Base-by-base conservation (phyloP, 2,797 vertebrate genomes). In the Poecilia gillii region DNA sequence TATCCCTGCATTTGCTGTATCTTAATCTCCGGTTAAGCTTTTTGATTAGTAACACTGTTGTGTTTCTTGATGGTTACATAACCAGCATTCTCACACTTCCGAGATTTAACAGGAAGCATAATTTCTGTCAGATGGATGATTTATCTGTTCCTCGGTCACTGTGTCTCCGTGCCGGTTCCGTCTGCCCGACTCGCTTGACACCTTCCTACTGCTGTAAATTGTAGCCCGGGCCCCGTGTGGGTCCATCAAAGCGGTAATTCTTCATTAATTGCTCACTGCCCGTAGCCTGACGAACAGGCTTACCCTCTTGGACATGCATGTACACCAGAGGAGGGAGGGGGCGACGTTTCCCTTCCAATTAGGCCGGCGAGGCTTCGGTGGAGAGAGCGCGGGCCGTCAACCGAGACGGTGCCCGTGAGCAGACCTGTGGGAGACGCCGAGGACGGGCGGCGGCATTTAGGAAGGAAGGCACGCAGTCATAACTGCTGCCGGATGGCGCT, bases 311-410 rank as follows among this genome's bases (percentile, higher is more conserved):
- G 86, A 92, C 86, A 87, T 39, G 77, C 74, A 33, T 78, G 88
- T 75, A 64, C 77, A 36, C 81, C 28, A 11, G n/a, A 28, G 47
- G 78, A 77, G 77, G 81, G 82, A 53, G n/a, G 51, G 78, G 77
- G 78, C 81, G 80, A 82, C 89, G 85, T 90, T 92, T 93, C 88
- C 80, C 87, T 85, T 91, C 88, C 89, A 93, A 94, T 94, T 93
- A 94, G 84, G 87, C 77, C 83, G 64, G 84, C 57, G 89, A 90
- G 82, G 87, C 90, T 83, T 85, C 89, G 87, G 83, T 39, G 82
- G 82, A 3, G 83, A 83, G 81, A 41, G 79, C 77, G 84, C 39
- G 72, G 84, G 84, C 87, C 87, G 87, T 91, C 87, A 85, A 85
- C 73, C 83, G 84, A 75, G 31, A 71, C 81, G 43, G 83, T 39